Evolutionary conservation across 2,888 invertebrate genomes (phyloP).

Genomic region (Cataglyphis cursor): DNA sequence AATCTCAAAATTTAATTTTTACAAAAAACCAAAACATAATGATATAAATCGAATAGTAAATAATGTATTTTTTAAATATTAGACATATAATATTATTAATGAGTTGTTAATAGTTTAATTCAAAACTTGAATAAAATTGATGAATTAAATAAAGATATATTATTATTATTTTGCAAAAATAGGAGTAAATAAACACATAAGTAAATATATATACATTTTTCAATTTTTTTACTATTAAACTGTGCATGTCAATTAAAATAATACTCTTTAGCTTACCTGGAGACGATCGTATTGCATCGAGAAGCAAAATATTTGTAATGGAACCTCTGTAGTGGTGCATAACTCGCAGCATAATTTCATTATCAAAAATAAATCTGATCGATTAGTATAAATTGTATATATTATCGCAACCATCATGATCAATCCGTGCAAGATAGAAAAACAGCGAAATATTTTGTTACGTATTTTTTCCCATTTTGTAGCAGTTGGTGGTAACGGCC

Average conservation of each 20-base stretch:
- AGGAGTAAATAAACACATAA: background rate
- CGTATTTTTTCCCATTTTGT: constrained; percentile 33
- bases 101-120: background rate
- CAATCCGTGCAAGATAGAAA: constrained; percentile 15
- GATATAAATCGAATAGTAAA: background rate
- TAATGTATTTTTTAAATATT: background rate
- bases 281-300: constrained; percentile 31
- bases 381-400: constrained; percentile 31
- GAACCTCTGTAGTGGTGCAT: constrained; percentile 21
- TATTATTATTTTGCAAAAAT: background rate
- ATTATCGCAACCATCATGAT: constrained; percentile 25
- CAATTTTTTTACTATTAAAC: background rate
- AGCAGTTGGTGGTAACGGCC: constrained; percentile 55
- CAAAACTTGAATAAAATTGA: background rate
- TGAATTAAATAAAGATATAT: background rate
- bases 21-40: background rate
- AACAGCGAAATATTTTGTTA: constrained; percentile 14
- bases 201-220: background rate
- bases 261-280: constrained; percentile 16
- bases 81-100: background rate
- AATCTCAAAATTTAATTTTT: constrained; percentile 1
- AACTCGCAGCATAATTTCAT: constrained; percentile 33
- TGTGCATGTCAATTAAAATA: background rate
- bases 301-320: constrained; percentile 27
- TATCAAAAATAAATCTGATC: constrained; percentile 19